These are phyloP conservation scores for Sinotaia quadrata DNA, from an alignment of 2,888 invertebrate genomes.

Conservation along the genomic window DNA sequence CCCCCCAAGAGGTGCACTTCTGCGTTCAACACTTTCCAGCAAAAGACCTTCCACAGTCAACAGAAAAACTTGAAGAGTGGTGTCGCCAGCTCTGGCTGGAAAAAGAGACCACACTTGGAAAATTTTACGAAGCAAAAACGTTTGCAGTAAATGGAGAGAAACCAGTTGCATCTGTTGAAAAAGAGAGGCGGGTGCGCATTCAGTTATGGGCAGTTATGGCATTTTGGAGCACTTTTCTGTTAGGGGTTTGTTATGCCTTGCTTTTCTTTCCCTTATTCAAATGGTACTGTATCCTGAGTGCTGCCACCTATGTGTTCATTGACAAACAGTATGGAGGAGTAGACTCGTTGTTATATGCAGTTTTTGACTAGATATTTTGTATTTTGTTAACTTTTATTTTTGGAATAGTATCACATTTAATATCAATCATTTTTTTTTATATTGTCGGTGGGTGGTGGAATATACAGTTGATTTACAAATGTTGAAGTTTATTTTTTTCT, in stretches of 20 bases:
- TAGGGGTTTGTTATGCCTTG: conserved; percentile 35
- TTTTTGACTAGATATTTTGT: neutral
- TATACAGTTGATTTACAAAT: too few species aligned
- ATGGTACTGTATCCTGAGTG: conserved; percentile 38
- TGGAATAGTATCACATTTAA: too few species aligned
- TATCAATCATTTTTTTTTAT: too few species aligned
- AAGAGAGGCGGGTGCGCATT: conserved; percentile 16
- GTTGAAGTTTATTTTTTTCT: too few species aligned
- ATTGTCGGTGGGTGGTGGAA: too few species aligned
- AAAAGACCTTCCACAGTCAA: conserved; percentile 44
- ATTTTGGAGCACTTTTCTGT: conserved; percentile 49
- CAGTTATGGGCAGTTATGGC: conserved; percentile 33
- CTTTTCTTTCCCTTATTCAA: conserved; percentile 42
- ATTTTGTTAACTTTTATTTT: neutral
- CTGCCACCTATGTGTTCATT: conserved; percentile 32
- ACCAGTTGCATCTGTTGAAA: neutral
- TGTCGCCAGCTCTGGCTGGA: conserved; percentile 67
- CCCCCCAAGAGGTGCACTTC: conserved; percentile 85
- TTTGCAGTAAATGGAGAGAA: conserved; percentile 27
- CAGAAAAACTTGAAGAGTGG: conserved; percentile 63
- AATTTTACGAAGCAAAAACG: conserved; percentile 46
- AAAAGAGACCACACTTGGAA: conserved; percentile 69
- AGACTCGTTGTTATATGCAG: conserved; percentile 33
- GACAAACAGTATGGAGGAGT: conserved; percentile 37
- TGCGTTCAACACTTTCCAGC: conserved; percentile 76